Evolutionary conservation across 2,888 invertebrate species (phyloP).

Genomic region (Megastigmus dorsalis): DNA sequence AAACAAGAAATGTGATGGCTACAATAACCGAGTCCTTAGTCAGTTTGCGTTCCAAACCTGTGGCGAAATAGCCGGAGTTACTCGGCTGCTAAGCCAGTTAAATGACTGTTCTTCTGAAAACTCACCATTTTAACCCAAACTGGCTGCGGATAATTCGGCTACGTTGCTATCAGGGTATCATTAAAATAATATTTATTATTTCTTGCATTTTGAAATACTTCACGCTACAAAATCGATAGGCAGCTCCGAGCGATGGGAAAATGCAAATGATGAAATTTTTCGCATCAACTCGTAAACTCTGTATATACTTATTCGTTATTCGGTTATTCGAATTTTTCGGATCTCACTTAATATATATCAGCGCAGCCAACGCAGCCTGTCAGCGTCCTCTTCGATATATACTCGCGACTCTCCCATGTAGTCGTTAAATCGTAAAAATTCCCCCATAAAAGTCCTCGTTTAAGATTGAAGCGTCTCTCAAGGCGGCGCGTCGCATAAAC

Average conservation of each 20-base stretch:
- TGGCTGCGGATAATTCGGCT: no score
- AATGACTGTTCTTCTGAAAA: no score
- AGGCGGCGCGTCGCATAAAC: slow-evolving; percentile 21
- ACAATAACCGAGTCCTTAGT: no score
- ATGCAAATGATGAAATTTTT: no score
- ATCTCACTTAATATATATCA: slow-evolving; percentile 28
- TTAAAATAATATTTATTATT: background rate
- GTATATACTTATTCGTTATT: no score
- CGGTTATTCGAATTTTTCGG: slow-evolving; percentile 10
- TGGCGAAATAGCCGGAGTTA: no score
- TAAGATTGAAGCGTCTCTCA: slow-evolving; percentile 11
- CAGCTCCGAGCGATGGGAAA: background rate
- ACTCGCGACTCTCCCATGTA: background rate
- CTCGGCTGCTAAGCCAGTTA: no score
- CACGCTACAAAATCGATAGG: background rate
- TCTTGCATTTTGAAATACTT: no score
- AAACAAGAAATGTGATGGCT: no score
- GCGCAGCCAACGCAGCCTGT: background rate
- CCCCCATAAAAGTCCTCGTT: slow-evolving; percentile 32
- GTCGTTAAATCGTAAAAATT: slow-evolving; percentile 46
- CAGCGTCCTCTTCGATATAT: background rate
- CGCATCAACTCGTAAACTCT: no score
- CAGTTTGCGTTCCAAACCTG: no score
- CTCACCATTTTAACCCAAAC: no score
- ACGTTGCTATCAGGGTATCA: background rate